Conservation (phyloP, 2,113 vertebrate genomes). For the Pholis gunnellus region DNA sequence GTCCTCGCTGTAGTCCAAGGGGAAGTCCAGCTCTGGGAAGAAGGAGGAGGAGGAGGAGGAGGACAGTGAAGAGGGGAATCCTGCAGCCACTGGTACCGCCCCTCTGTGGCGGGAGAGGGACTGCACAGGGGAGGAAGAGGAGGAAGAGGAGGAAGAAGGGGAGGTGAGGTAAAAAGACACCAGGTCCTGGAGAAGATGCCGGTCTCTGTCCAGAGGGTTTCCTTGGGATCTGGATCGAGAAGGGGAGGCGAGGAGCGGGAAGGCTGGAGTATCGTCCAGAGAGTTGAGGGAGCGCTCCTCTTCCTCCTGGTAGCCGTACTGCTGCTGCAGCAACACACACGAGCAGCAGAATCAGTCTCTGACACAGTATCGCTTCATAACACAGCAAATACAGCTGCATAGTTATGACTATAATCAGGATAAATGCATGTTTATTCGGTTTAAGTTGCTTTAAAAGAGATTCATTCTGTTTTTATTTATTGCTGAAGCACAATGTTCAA, state of each 20-base stretch:
- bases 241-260: constrained; percentile 68
- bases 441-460: not conserved
- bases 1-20: constrained; percentile 81
- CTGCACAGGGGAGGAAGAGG: constrained; percentile 53
- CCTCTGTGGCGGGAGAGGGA: constrained; percentile 71
- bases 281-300: constrained; percentile 84
- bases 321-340: constrained; percentile 48
- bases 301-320: constrained; percentile 88
- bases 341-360: not conserved
- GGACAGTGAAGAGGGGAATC: constrained; percentile 45
- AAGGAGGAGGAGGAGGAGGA: constrained; percentile 63
- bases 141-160: constrained; percentile 84
- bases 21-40: constrained; percentile 80
- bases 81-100: constrained; percentile 49
- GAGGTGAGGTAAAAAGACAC: constrained; percentile 86
- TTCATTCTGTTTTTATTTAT: no score
- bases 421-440: not conserved
- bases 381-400: no score
- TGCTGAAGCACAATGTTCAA: no score
- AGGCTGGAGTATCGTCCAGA: constrained; percentile 68
- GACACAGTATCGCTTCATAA: not conserved
- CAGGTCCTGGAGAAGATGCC: constrained; percentile 90
- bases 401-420: not conserved
- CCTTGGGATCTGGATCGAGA: constrained; percentile 76
- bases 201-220: constrained; percentile 80